These are phyloP conservation scores for Bombus fervidus DNA, from an alignment of 1,140 invertebrate species.

Conservation along the genomic window DNA sequence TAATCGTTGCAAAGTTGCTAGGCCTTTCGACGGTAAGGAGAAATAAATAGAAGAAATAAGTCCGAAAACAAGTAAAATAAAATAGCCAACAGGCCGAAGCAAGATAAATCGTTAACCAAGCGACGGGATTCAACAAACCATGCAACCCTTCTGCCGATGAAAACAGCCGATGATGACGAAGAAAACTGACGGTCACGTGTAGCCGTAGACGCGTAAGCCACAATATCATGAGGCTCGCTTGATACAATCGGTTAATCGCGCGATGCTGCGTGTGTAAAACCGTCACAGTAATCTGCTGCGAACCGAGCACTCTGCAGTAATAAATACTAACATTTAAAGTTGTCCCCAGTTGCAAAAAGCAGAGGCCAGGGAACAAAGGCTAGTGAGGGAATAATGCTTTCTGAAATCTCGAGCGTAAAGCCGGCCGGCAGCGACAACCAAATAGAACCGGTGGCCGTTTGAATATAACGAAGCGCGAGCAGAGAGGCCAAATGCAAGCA, in stretches of 20 bases:
- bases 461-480: background rate
- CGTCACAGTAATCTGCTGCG: slow-evolving; percentile 10
- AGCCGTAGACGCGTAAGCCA: background rate
- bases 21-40: too few species aligned
- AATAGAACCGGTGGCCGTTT: background rate
- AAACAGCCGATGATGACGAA: background rate
- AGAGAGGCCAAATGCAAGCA: background rate
- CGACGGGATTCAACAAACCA: background rate
- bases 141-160: background rate
- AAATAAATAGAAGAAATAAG: background rate
- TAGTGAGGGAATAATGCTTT: background rate
- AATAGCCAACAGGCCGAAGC: too few species aligned
- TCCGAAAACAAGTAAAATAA: background rate
- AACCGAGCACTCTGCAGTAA: slow-evolving; percentile 17
- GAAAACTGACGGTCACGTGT: slow-evolving; percentile 9
- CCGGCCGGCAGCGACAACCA: background rate
- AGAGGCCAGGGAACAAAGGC: background rate
- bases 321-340: slow-evolving; percentile 64
- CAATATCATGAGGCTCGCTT: slow-evolving; percentile 12
- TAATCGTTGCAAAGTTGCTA: background rate
- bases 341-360: slow-evolving; percentile 3
- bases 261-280: slow-evolving; percentile 31
- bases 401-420: slow-evolving; percentile 35
- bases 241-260: slow-evolving; percentile 57
- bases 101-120: background rate